Evolutionary conservation across 2,888 invertebrate genomes (phyloP), one percentile per base, ranked within the genome.

Genomic region (Shargacucullia verbasci): DNA sequence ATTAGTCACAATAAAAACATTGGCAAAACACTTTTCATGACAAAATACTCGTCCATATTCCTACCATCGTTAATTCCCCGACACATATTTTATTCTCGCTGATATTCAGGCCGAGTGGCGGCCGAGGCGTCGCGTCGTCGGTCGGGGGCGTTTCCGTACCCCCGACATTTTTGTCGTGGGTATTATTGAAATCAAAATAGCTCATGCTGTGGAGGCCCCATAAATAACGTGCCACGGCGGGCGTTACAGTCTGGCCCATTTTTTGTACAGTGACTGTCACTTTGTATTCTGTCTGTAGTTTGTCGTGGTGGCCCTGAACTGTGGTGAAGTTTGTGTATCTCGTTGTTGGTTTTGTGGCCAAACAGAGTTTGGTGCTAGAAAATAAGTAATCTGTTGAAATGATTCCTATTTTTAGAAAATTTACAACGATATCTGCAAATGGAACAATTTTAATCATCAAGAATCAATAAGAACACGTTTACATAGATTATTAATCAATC

Each of bases 101-200:
- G 50, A 64, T 70, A 72, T 73, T 66, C 59, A 56, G 47, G 48
- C 50, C 58, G 55, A 59, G 61, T 70, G 70, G 60, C 46, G 56
- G 25, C 55, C 37, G 65, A 70, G 69, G 59, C 63, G 70, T 59
- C 59, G 69, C 56, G 15, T 33, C 76, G 58, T 43, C 61, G 61
- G 59, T 61, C 46, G 52, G 34, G 58, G 73, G 73, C 61, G 59
- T 69, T 66, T 56, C 54, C 66, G 49, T 45, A 11, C 62, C 63
- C 62, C 55, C 63, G 14, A 63, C 73, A 78, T 73, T 77, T 78
- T 73, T 77, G 76, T 70, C 76, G 71, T 66, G 56, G 55, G 69
- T 78, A 78, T 79, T 78, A 78, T 79, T 78, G 77, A 78, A 78
- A 79, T 78, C 78, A 74, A 76, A 79, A 79, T 74, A 73, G 63